phyloP scores from a whole-genome alignment of 2,888 invertebrate genomes.

The Spialia ferax region DNA sequence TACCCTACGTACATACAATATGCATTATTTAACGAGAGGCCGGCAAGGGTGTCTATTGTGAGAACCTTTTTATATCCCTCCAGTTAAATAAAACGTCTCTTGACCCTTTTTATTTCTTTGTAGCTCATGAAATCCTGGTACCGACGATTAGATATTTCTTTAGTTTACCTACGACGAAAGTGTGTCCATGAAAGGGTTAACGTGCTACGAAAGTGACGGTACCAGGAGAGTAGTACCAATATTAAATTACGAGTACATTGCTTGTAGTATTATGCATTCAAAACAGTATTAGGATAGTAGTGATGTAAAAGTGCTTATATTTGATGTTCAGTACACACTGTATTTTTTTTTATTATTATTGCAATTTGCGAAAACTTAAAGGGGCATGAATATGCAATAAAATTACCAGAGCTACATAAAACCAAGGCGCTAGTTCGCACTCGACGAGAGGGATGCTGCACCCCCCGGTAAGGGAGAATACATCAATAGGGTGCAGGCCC shows the following conservation, averaged over 20 bases:
- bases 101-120: conserved; percentile 55
- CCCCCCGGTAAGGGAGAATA: conserved; percentile 68
- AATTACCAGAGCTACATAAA: conserved; percentile 76
- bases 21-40: conserved; percentile 47
- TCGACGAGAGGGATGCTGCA: conserved; percentile 69
- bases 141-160: conserved; percentile 56
- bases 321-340: not conserved
- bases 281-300: not conserved
- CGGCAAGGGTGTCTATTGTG: conserved; percentile 55
- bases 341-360: too few species aligned
- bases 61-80: conserved; percentile 55
- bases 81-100: conserved; percentile 51
- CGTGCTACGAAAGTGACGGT: not conserved
- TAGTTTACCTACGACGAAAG: conserved; percentile 26
- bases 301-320: not conserved
- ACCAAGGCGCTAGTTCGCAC: conserved; percentile 67
- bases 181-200: too few species aligned
- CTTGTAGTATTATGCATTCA: not conserved
- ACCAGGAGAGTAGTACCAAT: conserved; percentile 1
- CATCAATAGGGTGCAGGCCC: conserved; percentile 40
- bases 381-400: conserved; percentile 82
- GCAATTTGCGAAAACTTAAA: conserved; percentile 70
- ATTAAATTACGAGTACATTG: too few species aligned
- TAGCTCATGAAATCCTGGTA: conserved; percentile 66
- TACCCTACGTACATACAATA: conserved; percentile 34